Evolutionary conservation across 1,140 invertebrate genomes (phyloP).

Genomic region (Dendroctonus ponderosae): DNA sequence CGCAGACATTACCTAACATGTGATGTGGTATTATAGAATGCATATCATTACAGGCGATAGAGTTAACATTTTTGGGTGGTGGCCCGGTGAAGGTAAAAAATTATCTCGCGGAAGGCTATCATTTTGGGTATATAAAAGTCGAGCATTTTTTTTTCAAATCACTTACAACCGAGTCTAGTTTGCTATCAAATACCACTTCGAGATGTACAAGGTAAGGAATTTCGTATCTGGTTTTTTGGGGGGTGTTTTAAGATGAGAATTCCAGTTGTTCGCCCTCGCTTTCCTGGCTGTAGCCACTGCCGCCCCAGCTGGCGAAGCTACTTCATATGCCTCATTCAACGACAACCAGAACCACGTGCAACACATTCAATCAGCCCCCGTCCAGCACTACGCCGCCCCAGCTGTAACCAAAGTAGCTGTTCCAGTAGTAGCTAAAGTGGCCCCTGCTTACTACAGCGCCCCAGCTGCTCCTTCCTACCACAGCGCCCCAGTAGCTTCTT

Average conservation of each 20-base stretch:
- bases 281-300: constrained; percentile 21
- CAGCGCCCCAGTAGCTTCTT: not conserved
- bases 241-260: constrained; percentile 8
- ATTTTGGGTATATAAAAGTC: constrained; percentile 4
- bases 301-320: constrained; percentile 21
- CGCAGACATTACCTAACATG: not conserved
- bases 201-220: constrained; percentile 14
- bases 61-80: constrained; percentile 6
- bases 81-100: constrained; percentile 6
- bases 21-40: not conserved
- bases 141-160: not conserved
- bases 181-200: not conserved
- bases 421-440: constrained; percentile 33
- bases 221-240: not conserved
- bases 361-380: constrained; percentile 52
- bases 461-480: constrained; percentile 16
- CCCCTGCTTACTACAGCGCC: constrained; percentile 23
- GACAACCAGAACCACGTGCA: constrained; percentile 44
- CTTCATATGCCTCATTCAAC: constrained; percentile 33
- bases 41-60: not conserved
- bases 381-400: constrained; percentile 44
- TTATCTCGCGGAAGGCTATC: not conserved
- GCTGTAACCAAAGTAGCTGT: constrained; percentile 29
- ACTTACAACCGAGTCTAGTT: not conserved
- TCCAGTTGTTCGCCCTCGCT: constrained; percentile 22